A percentile compares a stretch with the other conserved stretches of the same genome.
Conservation (phyloP, 2,888 invertebrate genomes). For the Thereva nobilitata region DNA sequence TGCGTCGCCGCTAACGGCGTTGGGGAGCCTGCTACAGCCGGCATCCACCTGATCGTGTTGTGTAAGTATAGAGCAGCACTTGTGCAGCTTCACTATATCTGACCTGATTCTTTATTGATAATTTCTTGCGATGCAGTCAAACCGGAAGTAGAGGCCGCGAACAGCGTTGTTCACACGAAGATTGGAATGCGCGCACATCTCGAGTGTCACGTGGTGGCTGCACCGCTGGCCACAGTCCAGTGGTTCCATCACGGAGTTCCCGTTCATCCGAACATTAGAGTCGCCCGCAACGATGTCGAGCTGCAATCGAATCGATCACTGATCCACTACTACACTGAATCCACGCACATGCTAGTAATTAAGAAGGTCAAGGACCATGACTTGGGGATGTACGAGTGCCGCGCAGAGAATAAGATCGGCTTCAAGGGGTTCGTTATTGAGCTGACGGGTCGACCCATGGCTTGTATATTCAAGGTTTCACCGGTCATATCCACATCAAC, state of each 20-base stretch:
- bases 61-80: conserved; percentile 63
- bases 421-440: conserved; percentile 72
- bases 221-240: conserved; percentile 70
- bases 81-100: not conserved
- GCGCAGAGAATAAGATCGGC: conserved; percentile 75
- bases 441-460: conserved; percentile 65
- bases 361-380: conserved; percentile 69
- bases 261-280: conserved; percentile 54
- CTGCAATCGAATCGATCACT: conserved; percentile 55
- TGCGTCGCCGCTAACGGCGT: conserved; percentile 76
- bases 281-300: conserved; percentile 59
- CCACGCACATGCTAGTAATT: conserved; percentile 69
- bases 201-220: conserved; percentile 70
- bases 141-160: conserved; percentile 69
- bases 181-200: conserved; percentile 71
- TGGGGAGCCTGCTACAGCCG: conserved; percentile 70
- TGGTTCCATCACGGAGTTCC: conserved; percentile 70
- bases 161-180: conserved; percentile 75
- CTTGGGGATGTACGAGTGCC: conserved; percentile 78
- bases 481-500: conserved; percentile 55
- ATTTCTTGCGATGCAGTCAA: conserved; percentile 63
- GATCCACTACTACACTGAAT: conserved; percentile 62
- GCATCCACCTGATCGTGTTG: conserved; percentile 70
- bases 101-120: conserved; percentile 34
- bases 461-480: conserved; percentile 55